phyloP scores from a whole-genome alignment of 2,797 vertebrate species.

The Sciurus vulgaris region DNA sequence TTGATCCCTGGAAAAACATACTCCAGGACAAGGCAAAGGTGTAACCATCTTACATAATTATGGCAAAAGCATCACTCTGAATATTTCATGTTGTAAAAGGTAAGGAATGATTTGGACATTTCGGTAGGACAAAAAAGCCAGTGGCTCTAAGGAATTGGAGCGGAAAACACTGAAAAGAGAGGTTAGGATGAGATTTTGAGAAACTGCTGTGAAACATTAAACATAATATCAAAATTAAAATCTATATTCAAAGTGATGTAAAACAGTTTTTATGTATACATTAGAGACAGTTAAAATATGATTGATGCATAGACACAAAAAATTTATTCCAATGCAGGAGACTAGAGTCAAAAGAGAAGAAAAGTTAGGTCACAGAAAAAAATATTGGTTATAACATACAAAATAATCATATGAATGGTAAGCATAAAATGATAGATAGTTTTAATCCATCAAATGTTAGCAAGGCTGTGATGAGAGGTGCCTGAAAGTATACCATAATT shows the following conservation, averaged over 20 bases:
- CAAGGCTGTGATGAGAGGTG: neutral
- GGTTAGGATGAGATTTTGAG: neutral
- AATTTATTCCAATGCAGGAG: neutral
- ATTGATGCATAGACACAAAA: neutral
- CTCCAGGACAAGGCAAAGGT: conserved; percentile 23
- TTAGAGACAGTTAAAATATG: neutral
- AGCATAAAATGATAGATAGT: neutral
- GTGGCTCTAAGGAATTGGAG: conserved; percentile 37
- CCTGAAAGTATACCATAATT: neutral
- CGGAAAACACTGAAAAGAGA: conserved; percentile 1
- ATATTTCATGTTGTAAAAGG: conserved; percentile 59
- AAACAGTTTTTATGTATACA: neutral
- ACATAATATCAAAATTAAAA: neutral
- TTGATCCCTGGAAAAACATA: neutral
- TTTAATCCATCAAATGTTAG: neutral
- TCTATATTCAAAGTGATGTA: neutral
- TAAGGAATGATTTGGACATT: conserved; percentile 38
- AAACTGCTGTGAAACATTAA: neutral
- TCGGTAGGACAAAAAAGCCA: neutral
- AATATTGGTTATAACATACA: neutral
- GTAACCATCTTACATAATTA: conserved; percentile 25
- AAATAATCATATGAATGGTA: neutral
- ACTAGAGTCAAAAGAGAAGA: neutral
- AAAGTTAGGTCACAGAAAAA: neutral
- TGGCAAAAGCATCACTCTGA: conserved; percentile 49